phyloP scores from a whole-genome alignment of 35 echinoderm and acorn worm species.

The Lytechinus pictus region DNA sequence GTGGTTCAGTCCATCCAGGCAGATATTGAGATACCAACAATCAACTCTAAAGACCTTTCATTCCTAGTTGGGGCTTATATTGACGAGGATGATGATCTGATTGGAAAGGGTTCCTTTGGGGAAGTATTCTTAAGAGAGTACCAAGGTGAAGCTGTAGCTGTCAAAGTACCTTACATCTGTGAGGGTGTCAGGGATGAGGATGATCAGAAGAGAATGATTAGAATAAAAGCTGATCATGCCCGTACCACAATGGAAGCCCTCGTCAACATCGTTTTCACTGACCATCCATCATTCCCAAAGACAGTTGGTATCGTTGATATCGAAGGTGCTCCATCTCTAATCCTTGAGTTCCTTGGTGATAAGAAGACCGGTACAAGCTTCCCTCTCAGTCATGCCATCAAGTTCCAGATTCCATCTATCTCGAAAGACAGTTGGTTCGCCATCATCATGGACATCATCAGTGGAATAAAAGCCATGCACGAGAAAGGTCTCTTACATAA shows the following conservation, averaged over 20 bases:
- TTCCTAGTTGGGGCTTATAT: background rate
- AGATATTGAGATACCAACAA: background rate
- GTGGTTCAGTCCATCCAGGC: too few species aligned
- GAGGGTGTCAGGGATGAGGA: background rate
- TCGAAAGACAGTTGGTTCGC: background rate
- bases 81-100: background rate
- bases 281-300: conserved; percentile 30
- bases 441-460: conserved; percentile 25
- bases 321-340: background rate
- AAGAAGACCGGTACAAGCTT: background rate
- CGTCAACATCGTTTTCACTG: background rate
- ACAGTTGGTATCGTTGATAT: background rate
- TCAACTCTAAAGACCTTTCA: background rate
- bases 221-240: background rate
- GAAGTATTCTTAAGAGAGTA: background rate
- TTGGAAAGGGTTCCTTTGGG: conserved; percentile 10
- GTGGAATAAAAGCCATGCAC: conserved; percentile 28
- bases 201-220: background rate
- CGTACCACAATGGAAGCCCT: conserved; percentile 14
- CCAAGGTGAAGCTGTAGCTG: background rate
- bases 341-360: conserved; percentile 25
- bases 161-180: background rate
- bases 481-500: conserved; percentile 35
- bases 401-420: background rate
- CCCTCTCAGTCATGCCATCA: conserved; percentile 18